Evolutionary conservation across 2,888 invertebrate genomes (phyloP), one percentile per base, ranked within the genome.

Genomic region (Rhagonycha fulva): DNA sequence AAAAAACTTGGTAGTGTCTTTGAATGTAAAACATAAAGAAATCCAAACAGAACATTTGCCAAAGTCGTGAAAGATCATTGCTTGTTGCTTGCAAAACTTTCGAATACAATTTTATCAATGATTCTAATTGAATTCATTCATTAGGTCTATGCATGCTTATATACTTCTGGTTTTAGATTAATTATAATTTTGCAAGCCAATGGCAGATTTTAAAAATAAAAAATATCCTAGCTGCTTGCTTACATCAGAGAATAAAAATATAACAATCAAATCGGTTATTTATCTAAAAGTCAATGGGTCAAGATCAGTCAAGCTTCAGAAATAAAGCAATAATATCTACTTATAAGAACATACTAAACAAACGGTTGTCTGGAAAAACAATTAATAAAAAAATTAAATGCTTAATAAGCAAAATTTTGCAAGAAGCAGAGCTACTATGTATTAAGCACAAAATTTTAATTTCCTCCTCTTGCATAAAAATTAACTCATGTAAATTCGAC

Each of bases 271-370:
- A 71, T 71, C 67, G 28, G 63, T 61, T 70, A 66, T 14, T 74
- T 74, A 74, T 74, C 74, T 70, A 14, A 23, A 67, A 70, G 74
- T 69, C 74, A 74, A 74, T 74, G 74, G 74, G 74, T 74, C 74
- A 74, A 74, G 74, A 74, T 70, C 74, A 74, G 47, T 47, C 47
- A 47, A 47, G 47, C 47, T 47, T 47, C 47, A 47, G 47, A 47
- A 47, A 47, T 47, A 47, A n/a, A 47, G 47, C 47, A 47, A 47
- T 47, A 47, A 47, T 47, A 47, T n/a, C 4, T 24, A 26, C 26
- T 47, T 47, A 47, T 47, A 47, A n/a, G 7, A 47, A n/a, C 47
- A 47, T 47, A 47, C 47, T n/a, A 47, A 47, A 47, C n/a, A 47
- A 47, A n/a, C n/a, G n/a, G n/a, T 47, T 47, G 47, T 47, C 47